Evolutionary conservation across 2,797 vertebrate species (phyloP).

Genomic region (Xiphophorus birchmanni): DNA sequence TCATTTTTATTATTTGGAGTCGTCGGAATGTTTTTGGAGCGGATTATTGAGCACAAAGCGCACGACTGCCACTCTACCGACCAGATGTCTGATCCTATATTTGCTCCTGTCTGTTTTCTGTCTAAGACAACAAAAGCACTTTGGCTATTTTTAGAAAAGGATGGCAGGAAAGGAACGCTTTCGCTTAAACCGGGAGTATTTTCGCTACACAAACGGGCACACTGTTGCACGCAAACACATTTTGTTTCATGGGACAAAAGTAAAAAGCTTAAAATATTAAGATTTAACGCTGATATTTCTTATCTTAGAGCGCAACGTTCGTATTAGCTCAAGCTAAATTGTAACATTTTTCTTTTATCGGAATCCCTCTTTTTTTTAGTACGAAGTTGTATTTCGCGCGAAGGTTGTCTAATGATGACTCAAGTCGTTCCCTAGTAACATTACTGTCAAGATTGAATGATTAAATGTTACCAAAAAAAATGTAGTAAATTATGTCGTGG

Average conservation of each 20-base stretch:
- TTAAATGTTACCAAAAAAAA: conserved; percentile 11
- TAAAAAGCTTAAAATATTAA: background rate
- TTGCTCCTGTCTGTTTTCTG: background rate
- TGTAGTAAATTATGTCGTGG: conserved; percentile 21
- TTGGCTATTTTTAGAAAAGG: conserved; percentile 10
- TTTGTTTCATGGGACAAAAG: background rate
- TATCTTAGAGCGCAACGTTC: too few relatives aligned
- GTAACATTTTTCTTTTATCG: too few relatives aligned
- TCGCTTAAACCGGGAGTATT: background rate
- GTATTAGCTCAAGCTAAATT: background rate
- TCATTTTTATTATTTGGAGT: background rate
- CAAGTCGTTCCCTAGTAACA: conserved; percentile 14
- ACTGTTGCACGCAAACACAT: background rate
- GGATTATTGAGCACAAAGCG: conserved; percentile 8
- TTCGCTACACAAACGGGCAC: background rate
- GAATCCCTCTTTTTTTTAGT: background rate
- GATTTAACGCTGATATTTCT: background rate
- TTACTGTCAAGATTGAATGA: conserved; percentile 67
- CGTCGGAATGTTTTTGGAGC: background rate
- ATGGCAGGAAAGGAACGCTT: background rate
- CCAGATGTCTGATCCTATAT: background rate
- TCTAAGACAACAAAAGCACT: conserved; percentile 20
- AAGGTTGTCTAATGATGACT: background rate
- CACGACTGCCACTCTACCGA: background rate
- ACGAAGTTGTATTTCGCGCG: background rate